phyloP scores from a whole-genome alignment of 2,888 invertebrate species.

The Tubiluchus corallicola region DNA sequence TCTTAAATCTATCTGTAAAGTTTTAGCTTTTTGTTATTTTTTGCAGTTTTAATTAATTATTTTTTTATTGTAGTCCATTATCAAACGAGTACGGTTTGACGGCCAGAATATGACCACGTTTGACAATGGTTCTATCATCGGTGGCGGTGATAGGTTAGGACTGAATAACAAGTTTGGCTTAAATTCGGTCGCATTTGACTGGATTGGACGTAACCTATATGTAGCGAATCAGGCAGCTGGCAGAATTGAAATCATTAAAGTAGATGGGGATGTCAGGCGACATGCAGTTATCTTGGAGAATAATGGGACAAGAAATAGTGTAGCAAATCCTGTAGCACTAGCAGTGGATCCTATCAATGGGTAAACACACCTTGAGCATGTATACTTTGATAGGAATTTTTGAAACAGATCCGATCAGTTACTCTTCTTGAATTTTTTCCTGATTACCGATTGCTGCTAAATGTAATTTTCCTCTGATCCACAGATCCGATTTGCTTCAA shows the following conservation, averaged over 20 bases:
- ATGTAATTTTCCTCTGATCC: no score
- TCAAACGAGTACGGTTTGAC: constrained; percentile 74
- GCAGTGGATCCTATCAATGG: constrained; percentile 84
- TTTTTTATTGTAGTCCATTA: no score
- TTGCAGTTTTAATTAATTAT: no score
- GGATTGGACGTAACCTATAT: constrained; percentile 85
- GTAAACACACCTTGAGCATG: constrained; percentile 31
- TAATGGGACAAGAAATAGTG: constrained; percentile 62
- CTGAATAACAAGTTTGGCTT: no score
- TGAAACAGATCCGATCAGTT: no score
- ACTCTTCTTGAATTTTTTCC: no score
- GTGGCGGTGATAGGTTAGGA: constrained; percentile 72
- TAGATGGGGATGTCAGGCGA: constrained; percentile 60
- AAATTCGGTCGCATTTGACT: constrained; percentile 87
- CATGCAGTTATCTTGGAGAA: constrained; percentile 70
- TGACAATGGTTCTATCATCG: constrained; percentile 40
- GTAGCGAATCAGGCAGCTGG: constrained; percentile 52
- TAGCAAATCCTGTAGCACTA: constrained; percentile 67
- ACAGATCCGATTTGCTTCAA: no score
- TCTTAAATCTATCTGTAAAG: no score
- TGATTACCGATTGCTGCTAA: no score
- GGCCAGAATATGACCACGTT: constrained; percentile 59
- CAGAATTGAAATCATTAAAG: constrained; percentile 15
- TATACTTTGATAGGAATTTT: neutral
- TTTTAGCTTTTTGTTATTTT: no score